These are phyloP conservation scores for Passer domesticus DNA, from an alignment of 2,113 vertebrate species.

Conservation along the genomic window DNA sequence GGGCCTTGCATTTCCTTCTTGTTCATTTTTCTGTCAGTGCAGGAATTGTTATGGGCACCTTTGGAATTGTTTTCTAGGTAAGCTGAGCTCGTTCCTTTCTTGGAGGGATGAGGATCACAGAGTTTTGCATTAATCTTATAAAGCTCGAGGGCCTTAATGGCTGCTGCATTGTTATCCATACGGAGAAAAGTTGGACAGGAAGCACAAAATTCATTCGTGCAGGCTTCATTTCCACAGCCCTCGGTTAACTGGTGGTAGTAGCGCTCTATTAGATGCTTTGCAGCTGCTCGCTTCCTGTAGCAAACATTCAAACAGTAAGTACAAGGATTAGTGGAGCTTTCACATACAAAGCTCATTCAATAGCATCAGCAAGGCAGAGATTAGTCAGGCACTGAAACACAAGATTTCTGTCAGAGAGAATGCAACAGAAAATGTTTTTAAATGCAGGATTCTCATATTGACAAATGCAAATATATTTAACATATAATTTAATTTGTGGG, in stretches of 20 bases:
- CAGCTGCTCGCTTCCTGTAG: conserved; percentile 98
- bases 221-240: conserved; percentile 99
- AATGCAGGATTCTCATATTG: conserved; percentile 11
- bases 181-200: conserved; percentile 90
- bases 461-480: neutral
- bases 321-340: conserved; percentile 78
- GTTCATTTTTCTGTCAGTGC: conserved; percentile 86
- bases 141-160: conserved; percentile 96
- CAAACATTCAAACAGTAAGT: conserved; percentile 83
- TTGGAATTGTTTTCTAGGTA: conserved; percentile 88
- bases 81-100: conserved; percentile 95
- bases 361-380: conserved; percentile 68
- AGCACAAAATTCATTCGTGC: conserved; percentile 98
- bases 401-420: conserved; percentile 38
- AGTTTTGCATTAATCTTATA: conserved; percentile 98
- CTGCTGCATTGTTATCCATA: conserved; percentile 97
- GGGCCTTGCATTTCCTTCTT: conserved; percentile 82
- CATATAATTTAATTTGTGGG: neutral
- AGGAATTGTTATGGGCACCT: conserved; percentile 80
- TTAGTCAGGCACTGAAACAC: conserved; percentile 68
- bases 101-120: conserved; percentile 93
- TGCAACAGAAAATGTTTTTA: neutral
- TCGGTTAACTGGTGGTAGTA: conserved; percentile 99
- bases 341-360: conserved; percentile 68
- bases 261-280: conserved; percentile 99